Evolutionary conservation across 2,797 vertebrate species (phyloP).

Genomic region (Taenioides sp.): DNA sequence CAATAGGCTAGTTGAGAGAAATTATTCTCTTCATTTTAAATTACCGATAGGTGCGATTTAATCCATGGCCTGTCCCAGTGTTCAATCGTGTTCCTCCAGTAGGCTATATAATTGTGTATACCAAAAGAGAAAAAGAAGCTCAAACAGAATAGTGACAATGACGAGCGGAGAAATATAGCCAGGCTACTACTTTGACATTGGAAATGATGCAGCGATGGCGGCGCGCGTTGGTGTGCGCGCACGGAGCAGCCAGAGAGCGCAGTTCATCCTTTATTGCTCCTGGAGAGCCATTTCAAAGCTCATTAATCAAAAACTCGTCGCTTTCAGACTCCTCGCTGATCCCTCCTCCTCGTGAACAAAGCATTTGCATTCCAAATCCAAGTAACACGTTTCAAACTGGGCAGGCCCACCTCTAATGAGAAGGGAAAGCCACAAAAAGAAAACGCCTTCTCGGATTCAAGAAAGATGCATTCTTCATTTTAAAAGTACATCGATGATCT

Average conservation of each 20-base stretch:
- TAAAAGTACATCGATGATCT: constrained; percentile 53
- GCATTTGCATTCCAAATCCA: constrained; percentile 87
- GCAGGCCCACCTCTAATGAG: constrained; percentile 69
- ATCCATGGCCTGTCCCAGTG: neutral
- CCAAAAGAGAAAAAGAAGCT: constrained; percentile 4
- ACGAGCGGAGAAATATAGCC: constrained; percentile 30
- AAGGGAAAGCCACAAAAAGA: constrained; percentile 27
- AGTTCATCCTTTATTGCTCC: constrained; percentile 83
- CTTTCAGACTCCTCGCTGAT: constrained; percentile 86
- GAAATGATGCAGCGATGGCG: constrained; percentile 53
- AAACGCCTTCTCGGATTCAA: constrained; percentile 43
- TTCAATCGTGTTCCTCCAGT: neutral
- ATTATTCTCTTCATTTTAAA: neutral
- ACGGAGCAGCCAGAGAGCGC: constrained; percentile 60
- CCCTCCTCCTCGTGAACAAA: constrained; percentile 84
- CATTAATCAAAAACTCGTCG: constrained; percentile 91
- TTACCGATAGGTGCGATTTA: neutral
- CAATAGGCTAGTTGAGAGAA: neutral
- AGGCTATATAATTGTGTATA: neutral
- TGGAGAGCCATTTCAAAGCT: constrained; percentile 89
- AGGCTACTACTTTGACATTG: constrained; percentile 53
- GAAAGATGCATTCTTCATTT: constrained; percentile 61
- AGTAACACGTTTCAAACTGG: constrained; percentile 83
- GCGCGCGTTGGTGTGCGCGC: constrained; percentile 9
- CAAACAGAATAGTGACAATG: constrained; percentile 40